A percentile compares a stretch with the other conserved stretches of the same genome.
phyloP scores from a whole-genome alignment of 2,888 invertebrate species.

The Pseudeuparius sepicola region DNA sequence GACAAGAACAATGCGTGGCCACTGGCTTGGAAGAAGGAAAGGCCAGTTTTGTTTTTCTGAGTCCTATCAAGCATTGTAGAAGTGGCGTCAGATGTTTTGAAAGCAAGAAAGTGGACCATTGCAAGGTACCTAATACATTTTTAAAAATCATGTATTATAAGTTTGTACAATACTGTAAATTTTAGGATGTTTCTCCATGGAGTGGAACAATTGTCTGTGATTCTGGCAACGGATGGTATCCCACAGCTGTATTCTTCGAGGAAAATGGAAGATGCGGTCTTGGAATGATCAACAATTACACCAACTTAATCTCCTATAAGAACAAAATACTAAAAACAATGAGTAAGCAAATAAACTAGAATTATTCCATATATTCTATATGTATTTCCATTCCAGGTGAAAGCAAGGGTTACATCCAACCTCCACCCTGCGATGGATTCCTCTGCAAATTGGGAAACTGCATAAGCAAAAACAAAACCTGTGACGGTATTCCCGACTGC shows the following conservation, averaged over 20 bases:
- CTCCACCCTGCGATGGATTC: constrained; percentile 44
- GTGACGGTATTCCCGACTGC: constrained; percentile 61
- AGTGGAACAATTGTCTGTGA: constrained; percentile 61
- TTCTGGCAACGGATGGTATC: constrained; percentile 57
- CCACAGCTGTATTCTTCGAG: constrained; percentile 55
- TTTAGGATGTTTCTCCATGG: constrained; percentile 39
- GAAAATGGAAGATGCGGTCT: constrained; percentile 48
- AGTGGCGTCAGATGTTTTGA: constrained; percentile 47
- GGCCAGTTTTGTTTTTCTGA: constrained; percentile 43
- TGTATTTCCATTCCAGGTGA: not conserved
- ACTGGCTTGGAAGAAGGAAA: constrained; percentile 41
- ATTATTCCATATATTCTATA: constrained; percentile 1
- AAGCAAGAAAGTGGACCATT: constrained; percentile 26
- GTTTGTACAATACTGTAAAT: too few relatives aligned
- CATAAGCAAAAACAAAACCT: constrained; percentile 46
- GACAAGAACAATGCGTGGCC: constrained; percentile 50
- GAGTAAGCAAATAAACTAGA: constrained; percentile 2
- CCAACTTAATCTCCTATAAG: constrained; percentile 46
- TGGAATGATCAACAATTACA: constrained; percentile 38
- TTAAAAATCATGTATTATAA: too few relatives aligned
- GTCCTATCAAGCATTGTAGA: constrained; percentile 44
- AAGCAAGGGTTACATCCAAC: constrained; percentile 3
- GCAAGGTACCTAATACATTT: too few relatives aligned
- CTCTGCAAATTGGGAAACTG: constrained; percentile 64
- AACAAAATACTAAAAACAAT: constrained; percentile 39